A percentile compares a stretch with the other conserved stretches of the same genome.
These are phyloP conservation scores for Morone chrysops DNA, from an alignment of 2,113 vertebrate species.

Conservation along the genomic window DNA sequence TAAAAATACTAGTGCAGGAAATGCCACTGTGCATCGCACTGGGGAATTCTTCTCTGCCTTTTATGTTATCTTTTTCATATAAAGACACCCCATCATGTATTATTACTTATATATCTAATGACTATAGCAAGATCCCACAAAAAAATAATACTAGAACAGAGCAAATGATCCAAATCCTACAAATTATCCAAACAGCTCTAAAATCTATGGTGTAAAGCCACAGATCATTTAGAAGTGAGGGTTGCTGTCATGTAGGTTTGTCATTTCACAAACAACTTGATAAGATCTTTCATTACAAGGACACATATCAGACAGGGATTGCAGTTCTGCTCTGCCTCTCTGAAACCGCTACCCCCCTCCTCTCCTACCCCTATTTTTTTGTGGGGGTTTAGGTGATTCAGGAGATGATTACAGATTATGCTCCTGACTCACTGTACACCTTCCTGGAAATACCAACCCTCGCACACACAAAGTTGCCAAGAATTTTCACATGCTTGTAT, in stretches of 20 bases:
- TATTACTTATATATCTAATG: background rate
- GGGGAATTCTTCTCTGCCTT: background rate
- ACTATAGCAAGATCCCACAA: background rate
- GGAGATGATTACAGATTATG: constrained; percentile 68
- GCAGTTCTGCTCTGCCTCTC: background rate
- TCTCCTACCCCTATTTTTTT: background rate
- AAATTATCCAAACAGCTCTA: background rate
- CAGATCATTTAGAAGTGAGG: background rate
- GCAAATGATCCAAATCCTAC: background rate
- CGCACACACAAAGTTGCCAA: constrained; percentile 32
- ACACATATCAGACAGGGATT: constrained; percentile 21
- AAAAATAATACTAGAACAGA: background rate
- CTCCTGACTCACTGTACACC: constrained; percentile 64
- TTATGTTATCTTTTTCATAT: background rate
- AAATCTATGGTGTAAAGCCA: background rate
- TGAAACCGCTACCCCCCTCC: background rate
- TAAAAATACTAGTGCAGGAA: constrained; percentile 30
- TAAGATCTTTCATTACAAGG: constrained; percentile 12
- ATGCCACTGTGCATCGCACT: background rate
- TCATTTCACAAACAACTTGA: constrained; percentile 6
- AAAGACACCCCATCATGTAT: background rate
- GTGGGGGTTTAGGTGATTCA: constrained; percentile 60
- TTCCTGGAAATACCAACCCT: constrained; percentile 76
- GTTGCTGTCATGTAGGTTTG: background rate
- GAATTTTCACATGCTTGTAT: constrained; percentile 41